These are phyloP conservation scores for Papilio dardanus DNA, from an alignment of 1,140 invertebrate species.

Conservation along the genomic window DNA sequence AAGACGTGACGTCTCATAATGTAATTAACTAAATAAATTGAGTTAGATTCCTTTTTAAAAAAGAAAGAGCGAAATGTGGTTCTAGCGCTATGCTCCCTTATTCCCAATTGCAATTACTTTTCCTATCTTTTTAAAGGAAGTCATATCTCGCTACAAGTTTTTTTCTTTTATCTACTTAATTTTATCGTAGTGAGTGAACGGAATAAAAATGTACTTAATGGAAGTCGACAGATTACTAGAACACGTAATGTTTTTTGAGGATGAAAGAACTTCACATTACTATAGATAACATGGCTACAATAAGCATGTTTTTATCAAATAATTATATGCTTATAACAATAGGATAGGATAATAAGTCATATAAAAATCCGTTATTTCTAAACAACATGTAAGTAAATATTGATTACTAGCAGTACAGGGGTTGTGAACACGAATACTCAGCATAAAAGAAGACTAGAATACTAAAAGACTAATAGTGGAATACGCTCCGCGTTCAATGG, in stretches of 20 bases:
- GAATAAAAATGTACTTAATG: background rate
- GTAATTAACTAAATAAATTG: constrained; percentile 15
- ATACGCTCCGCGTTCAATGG: constrained; percentile 1
- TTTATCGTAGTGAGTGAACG: too few species aligned
- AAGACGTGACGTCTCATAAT: background rate
- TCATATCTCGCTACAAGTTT: background rate
- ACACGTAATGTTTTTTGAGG: too few species aligned
- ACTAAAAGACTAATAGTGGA: background rate
- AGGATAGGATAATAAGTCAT: too few species aligned
- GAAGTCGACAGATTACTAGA: background rate
- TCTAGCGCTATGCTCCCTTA: background rate
- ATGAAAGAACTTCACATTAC: too few species aligned
- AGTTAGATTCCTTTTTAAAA: background rate
- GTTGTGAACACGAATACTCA: background rate
- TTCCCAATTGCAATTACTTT: constrained; percentile 12
- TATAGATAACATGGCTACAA: too few species aligned
- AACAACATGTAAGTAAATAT: too few species aligned
- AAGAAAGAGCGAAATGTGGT: background rate
- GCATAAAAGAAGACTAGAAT: background rate
- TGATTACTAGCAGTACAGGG: background rate
- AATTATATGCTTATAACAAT: too few species aligned
- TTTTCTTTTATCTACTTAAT: background rate
- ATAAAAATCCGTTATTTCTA: too few species aligned
- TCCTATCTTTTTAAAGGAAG: constrained; percentile 11
- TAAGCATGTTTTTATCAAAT: too few species aligned